Evolutionary conservation across 1,140 invertebrate species (phyloP).

Genomic region (Scaptomyza montana): DNA sequence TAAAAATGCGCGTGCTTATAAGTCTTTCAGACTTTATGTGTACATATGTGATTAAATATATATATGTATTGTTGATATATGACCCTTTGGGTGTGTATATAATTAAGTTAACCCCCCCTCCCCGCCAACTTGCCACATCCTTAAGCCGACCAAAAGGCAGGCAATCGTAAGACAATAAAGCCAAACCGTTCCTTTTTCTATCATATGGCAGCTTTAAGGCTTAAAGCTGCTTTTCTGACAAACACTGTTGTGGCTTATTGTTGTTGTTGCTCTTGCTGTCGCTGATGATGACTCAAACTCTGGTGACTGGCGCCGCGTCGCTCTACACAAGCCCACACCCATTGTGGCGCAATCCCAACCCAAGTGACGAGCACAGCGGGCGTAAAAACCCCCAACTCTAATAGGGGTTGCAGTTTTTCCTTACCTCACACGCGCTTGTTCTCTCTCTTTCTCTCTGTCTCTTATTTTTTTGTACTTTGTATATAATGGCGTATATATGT

Average conservation of each 20-base stretch:
- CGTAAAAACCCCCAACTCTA: slow-evolving; percentile 71
- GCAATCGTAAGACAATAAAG: slow-evolving; percentile 41
- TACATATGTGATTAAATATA: slow-evolving; percentile 12
- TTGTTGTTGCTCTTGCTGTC: slow-evolving; percentile 27
- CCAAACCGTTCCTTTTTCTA: slow-evolving; percentile 55
- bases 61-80: slow-evolving; percentile 23
- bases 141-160: slow-evolving; percentile 22
- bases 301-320: slow-evolving; percentile 63
- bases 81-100: slow-evolving; percentile 32
- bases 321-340: slow-evolving; percentile 37
- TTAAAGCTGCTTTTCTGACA: slow-evolving; percentile 52
- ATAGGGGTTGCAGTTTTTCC: slow-evolving; percentile 76
- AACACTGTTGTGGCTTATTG: slow-evolving; percentile 33
- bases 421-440: slow-evolving; percentile 39
- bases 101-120: slow-evolving; percentile 34
- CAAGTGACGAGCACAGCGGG: slow-evolving; percentile 32
- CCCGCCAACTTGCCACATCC: slow-evolving; percentile 3
- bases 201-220: slow-evolving; percentile 60
- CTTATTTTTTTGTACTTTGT: not conserved
- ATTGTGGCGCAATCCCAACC: slow-evolving; percentile 16
- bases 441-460: slow-evolving; percentile 1
- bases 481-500: slow-evolving; percentile 6
- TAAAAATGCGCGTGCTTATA: slow-evolving; percentile 71
- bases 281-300: slow-evolving; percentile 71
- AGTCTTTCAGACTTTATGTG: slow-evolving; percentile 40